Evolutionary conservation across 2,113 vertebrate species (phyloP), one percentile per base, ranked within the genome.

Genomic region (Paratilapia polleni): DNA sequence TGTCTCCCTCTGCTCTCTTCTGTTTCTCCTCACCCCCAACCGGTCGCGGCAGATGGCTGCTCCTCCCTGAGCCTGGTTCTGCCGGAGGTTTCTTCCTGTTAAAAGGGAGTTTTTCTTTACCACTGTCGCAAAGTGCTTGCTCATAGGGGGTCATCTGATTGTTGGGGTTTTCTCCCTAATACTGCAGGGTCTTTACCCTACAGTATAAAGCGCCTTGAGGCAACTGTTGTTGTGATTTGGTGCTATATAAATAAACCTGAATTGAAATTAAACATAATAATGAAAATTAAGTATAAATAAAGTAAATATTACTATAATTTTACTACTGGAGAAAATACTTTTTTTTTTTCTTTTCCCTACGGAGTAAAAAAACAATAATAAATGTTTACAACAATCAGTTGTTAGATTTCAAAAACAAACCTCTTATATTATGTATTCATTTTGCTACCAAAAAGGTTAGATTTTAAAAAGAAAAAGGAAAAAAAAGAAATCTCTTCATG

Each of bases 401-500:
- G 66, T 73, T 47, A 19, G 38, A 47, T 75, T 54, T 62, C 0
- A 64, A 81, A 60, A 82, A 15, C 28, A 78, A 31, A 10, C 19
- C 19, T 73, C 47, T 77, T 20, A 24, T 43, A 2, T 9, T 13
- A 2, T 10, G 28, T 77, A 14, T 41, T 36, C 13, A 2, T 4
- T 41, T 22, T 7, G 4, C 38, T 20, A 4, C 10, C 3, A 47
- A 58, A 77, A 77, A 17, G 26, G 36, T 59, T 52, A 4, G n/a
- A 74, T 78, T 14, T 84, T 64, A 19, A 15, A 47, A 85, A 41
- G 38, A 58, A 3, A 59, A 75, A 78, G 62, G n/a, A n/a, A 17
- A 19, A 58, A 85, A 63, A 56, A 74, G 2, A 66, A 77, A 76
- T 43, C 34, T 61, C 56, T 57, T 83, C 15, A 78, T 47, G 26